Evolutionary conservation across 2,113 vertebrate genomes (phyloP), one percentile per base, ranked within the genome.

Genomic region (Serranochromis macrocephalus): DNA sequence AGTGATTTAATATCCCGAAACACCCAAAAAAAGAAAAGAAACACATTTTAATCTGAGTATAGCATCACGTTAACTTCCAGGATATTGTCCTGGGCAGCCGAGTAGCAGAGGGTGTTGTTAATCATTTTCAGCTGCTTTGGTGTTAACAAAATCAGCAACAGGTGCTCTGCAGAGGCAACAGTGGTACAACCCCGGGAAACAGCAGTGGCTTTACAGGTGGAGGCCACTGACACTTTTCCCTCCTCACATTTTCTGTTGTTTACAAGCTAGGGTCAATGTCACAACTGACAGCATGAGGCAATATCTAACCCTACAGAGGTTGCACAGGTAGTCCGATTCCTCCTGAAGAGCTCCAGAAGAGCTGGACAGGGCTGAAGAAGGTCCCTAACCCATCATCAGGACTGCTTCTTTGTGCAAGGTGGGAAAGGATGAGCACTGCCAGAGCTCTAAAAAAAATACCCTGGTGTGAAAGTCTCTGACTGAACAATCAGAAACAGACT

Each of bases 1-100:
- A 58, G 11, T 81, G 57, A 85, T 68, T 42, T 7, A 87, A 82
- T 80, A 38, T 90, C 19, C 13, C 0, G 3, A 87, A 87, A 83
- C 7, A 5, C 8, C 2, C 7, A 47, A 2, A 19, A 3, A 57
- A 19, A 63, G 31, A 33, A 19, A 63, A 36, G 58, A 33, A 63
- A 63, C 16, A 36, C 31, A 36, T 36, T 36, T 63, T 36, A 63
- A 3, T 7, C 17, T 1, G 9, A n/a, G 0, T 66, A n/a, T 66
- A 36, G 61, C 10, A 12, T 38, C 1, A 38, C 3, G 4, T 38
- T 66, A 66, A 38, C 61, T n/a, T 66, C 10, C 19, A 38, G 61
- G 61, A n/a, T 66, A 38, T 66, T n/a, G 61, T n/a, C 33, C 10
- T n/a, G 17, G 33, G 11, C 61, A 66, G 61, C 17, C 0, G 1